Percentiles rank a stretch among this genome's conserved stretches.
These are phyloP conservation scores for Rambutsinella grinnellia DNA, from an alignment of 2,888 invertebrate species.

Conservation along the genomic window DNA sequence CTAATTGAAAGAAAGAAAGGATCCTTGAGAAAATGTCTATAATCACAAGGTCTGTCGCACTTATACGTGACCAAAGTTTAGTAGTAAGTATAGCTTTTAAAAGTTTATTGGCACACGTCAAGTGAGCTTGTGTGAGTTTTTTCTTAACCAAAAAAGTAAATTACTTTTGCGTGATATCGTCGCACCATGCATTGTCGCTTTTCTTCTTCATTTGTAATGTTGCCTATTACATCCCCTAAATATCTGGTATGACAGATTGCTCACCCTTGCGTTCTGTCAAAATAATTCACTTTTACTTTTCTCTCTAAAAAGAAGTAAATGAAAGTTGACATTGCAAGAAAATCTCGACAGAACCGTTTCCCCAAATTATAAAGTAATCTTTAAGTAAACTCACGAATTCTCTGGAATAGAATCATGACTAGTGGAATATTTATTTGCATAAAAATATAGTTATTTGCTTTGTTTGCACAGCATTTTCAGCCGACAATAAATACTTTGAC, in stretches of 20 bases:
- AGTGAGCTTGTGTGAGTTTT: neutral
- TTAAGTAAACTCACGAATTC: no score
- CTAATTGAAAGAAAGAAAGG: neutral
- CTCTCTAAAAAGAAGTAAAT: neutral
- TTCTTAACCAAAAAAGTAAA: slow-evolving; percentile 1
- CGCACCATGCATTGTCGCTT: neutral
- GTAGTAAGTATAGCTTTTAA: neutral
- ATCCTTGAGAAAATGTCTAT: neutral
- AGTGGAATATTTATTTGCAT: neutral
- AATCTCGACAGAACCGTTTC: no score
- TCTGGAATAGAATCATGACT: neutral
- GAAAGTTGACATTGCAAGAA: neutral
- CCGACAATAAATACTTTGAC: neutral
- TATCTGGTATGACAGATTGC: neutral
- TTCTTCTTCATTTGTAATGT: neutral
- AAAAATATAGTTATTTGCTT: neutral
- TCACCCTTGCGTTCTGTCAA: neutral
- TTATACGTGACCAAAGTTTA: neutral
- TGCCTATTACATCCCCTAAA: neutral
- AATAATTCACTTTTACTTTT: neutral
- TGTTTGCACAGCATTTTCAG: neutral
- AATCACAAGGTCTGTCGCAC: neutral
- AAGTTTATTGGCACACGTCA: slow-evolving; percentile 13
- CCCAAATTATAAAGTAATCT: no score
- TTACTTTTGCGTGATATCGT: slow-evolving; percentile 7